A percentile compares a stretch with the other conserved stretches of the same genome.
Evolutionary conservation across 2,113 vertebrate species (phyloP).

Genomic region (Penelope pileata): DNA sequence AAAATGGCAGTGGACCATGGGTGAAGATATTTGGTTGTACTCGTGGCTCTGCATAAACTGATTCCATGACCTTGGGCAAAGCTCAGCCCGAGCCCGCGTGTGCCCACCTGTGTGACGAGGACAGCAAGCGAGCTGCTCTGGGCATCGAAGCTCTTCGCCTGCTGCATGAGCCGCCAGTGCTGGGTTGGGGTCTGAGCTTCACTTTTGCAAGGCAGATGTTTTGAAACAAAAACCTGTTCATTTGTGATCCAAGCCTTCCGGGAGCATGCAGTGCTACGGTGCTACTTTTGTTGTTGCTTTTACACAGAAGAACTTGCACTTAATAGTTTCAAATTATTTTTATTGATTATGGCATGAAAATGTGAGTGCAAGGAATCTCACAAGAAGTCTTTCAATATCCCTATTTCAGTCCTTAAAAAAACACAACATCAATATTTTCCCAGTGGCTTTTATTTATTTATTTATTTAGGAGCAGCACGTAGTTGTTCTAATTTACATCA

Average conservation of each 20-base stretch:
- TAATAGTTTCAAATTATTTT: background rate
- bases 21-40: background rate
- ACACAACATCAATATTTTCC: fast-evolving
- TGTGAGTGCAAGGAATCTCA: background rate
- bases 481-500: background rate
- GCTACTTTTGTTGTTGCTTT: background rate
- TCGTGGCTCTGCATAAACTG: background rate
- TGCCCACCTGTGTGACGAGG: background rate
- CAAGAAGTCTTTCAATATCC: background rate
- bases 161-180: background rate
- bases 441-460: background rate
- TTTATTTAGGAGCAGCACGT: background rate
- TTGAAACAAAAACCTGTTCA: background rate
- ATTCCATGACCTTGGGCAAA: background rate
- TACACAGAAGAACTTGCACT: background rate
- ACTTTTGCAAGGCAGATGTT: background rate
- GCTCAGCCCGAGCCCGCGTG: fast-evolving
- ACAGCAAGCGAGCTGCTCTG: fast-evolving
- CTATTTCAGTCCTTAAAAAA: background rate
- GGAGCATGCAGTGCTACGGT: background rate
- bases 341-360: background rate
- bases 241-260: background rate
- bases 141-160: background rate
- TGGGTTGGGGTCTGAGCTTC: background rate
- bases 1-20: background rate